Percentiles rank a stretch among this genome's conserved stretches.
These are phyloP conservation scores for Aeoliscus strigatus DNA, from an alignment of 2,797 vertebrate genomes.

Conservation along the genomic window DNA sequence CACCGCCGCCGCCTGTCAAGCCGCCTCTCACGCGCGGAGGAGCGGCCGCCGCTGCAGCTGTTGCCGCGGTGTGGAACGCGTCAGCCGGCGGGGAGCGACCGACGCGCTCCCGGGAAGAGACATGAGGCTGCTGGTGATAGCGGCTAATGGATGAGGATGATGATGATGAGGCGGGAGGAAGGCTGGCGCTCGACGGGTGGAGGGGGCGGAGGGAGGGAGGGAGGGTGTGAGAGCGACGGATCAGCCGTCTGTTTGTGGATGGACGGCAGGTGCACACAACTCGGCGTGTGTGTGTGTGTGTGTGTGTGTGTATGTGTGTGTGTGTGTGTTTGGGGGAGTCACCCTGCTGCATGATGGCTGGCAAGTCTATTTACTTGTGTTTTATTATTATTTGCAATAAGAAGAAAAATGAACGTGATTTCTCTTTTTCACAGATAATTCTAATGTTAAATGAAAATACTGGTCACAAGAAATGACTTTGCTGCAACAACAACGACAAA, in stretches of 20 bases:
- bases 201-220: not conserved
- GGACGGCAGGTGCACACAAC: conserved; percentile 23
- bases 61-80: conserved; percentile 16
- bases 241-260: conserved; percentile 19
- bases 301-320: not conserved
- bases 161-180: conserved; percentile 28
- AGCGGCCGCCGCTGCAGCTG: conserved; percentile 13
- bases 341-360: not conserved
- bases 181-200: conserved; percentile 20
- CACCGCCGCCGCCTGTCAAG: conserved; percentile 12
- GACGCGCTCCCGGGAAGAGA: conserved; percentile 31
- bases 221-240: conserved; percentile 3
- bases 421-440: not conserved
- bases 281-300: conserved; percentile 3
- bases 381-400: not conserved
- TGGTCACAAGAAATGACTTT: not conserved
- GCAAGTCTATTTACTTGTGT: not conserved
- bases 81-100: conserved; percentile 24
- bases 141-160: conserved; percentile 35
- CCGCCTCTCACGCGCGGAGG: conserved; percentile 19
- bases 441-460: not conserved
- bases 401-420: not conserved
- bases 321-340: not conserved
- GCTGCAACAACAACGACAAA: not conserved
- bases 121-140: conserved; percentile 41